Conservation (phyloP, 2,888 invertebrate species). For the Pristionchus entomophagus region DNA sequence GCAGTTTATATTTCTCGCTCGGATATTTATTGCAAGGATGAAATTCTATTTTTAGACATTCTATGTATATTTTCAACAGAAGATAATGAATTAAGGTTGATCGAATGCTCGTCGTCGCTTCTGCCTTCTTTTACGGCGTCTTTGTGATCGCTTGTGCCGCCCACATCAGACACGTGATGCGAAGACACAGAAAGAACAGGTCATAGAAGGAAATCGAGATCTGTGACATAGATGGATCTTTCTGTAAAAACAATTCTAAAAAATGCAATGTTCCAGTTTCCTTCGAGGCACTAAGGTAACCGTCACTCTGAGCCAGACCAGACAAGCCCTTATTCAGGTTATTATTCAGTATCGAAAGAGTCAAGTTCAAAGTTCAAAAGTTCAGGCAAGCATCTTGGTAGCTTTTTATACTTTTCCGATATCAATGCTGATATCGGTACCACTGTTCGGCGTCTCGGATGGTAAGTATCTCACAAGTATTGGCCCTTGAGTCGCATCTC, state of each 20-base stretch:
- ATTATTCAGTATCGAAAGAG: too few relatives aligned
- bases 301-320: neutral
- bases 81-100: too few relatives aligned
- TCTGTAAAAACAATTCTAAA: neutral
- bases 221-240: neutral
- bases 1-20: too few relatives aligned
- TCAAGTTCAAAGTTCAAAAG: too few relatives aligned
- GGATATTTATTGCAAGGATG: too few relatives aligned
- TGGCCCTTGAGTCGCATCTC: too few relatives aligned
- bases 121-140: neutral
- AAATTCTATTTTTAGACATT: neutral
- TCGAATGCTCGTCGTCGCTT: neutral
- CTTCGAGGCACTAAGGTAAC: neutral
- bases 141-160: neutral
- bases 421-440: neutral
- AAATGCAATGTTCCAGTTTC: neutral
- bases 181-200: neutral
- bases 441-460: neutral
- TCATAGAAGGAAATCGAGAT: neutral
- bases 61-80: neutral
- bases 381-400: neutral
- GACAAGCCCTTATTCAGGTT: neutral
- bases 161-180: neutral
- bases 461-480: too few relatives aligned
- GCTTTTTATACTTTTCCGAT: neutral